Evolutionary conservation across 2,888 invertebrate species (phyloP), one percentile per base, ranked within the genome.

Genomic region (Eupithecia subumbrata): DNA sequence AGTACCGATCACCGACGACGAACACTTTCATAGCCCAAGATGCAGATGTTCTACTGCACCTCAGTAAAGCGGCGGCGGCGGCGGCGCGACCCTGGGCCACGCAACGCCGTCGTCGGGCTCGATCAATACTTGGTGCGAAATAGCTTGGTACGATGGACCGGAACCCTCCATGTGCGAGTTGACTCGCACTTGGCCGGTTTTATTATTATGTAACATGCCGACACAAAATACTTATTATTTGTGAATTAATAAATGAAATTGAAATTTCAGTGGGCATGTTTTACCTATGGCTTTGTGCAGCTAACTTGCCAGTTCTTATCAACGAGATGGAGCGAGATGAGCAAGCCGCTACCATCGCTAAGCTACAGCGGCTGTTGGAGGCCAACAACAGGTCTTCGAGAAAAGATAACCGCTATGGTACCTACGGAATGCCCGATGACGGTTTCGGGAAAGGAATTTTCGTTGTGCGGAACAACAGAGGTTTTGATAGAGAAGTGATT

Each of bases 261-360:
- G 2, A 56, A 56, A 56, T 82, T 86, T 74, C 87, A 95, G 95
- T 95, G 89, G 94, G 92, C 18, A 89, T 92, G 90, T 93, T 91
- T 81, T 95, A 95, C 79, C 80, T 94, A 68, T 94, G 94, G 95
- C 83, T 94, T 66, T 95, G 95, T 82, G 89, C 91, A 14, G 88
- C 90, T 2, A 93, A 90, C 82, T 84, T 95, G 43, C 95, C 94
- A 0, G 85, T 93, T 76, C 83, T 95, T 5, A 90, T 94, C 78
- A 94, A 90, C 75, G 94, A 94, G 80, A 92, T 91, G 84, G 89
- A 93, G 75, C 87, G 86, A 1, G 92, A 93, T 71, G 90, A 93
- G 77, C 92, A 94, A 75, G 84, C 85, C n/a, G 88, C 86, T 1
- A 90, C 90, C 14, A 91, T 95, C 40, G 85, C 82, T 12, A 92